phyloP scores from a whole-genome alignment of 2,888 invertebrate species.

The Pseudococcus longispinus region DNA sequence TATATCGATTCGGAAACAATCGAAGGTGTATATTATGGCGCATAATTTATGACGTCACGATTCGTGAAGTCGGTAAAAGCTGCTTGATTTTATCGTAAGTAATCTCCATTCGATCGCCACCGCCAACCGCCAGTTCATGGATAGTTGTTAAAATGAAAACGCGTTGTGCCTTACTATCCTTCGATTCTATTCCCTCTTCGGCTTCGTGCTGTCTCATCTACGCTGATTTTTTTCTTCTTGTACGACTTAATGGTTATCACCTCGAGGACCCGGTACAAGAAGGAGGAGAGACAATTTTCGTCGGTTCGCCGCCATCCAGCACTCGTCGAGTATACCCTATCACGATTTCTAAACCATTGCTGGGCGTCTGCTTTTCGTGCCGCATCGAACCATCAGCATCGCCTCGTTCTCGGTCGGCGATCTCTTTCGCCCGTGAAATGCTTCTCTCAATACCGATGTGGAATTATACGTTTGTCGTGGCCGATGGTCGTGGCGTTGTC shows the following conservation, averaged over 20 bases:
- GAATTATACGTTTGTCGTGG: not conserved
- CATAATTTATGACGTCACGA: slow-evolving; percentile 57
- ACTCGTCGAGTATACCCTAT: not conserved
- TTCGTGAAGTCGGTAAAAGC: slow-evolving; percentile 53
- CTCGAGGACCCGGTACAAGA: slow-evolving; percentile 23
- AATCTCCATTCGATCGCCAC: slow-evolving; percentile 3
- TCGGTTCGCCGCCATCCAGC: not conserved
- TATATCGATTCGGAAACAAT: slow-evolving; percentile 52
- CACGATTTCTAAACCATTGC: slow-evolving; percentile 8
- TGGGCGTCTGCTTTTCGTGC: not conserved
- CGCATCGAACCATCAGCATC: not conserved
- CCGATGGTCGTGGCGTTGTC: not conserved
- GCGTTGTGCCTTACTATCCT: slow-evolving; percentile 12
- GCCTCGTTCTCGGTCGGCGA: not conserved
- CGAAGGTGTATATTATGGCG: slow-evolving; percentile 56
- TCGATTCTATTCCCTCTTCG: not conserved
- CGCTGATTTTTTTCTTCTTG: slow-evolving; percentile 5
- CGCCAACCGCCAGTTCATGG: not conserved
- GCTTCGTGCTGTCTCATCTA: not conserved
- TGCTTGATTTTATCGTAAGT: slow-evolving; percentile 53
- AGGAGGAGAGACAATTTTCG: slow-evolving; percentile 28
- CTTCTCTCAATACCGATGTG: not conserved
- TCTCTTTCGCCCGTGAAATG: not conserved
- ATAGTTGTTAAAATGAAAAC: slow-evolving; percentile 49
- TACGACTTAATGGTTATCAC: slow-evolving; percentile 25